These are phyloP conservation scores for Discoglossus pictus DNA, from an alignment of 2,797 vertebrate species.

Conservation along the genomic window DNA sequence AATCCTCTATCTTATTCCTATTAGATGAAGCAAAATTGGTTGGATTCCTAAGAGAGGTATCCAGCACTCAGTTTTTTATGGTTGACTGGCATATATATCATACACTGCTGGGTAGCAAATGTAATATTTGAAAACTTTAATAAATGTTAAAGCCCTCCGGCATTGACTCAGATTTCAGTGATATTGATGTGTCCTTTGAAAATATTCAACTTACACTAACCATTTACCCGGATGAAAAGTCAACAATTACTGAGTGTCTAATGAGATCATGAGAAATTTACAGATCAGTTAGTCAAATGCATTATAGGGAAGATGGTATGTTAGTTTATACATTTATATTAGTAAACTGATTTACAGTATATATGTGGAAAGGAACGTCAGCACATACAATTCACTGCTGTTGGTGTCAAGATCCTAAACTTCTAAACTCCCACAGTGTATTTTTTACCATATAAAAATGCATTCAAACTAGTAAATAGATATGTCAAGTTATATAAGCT, in stretches of 20 bases:
- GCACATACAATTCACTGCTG: too few species aligned
- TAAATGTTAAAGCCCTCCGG: conserved; percentile 56
- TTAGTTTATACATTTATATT: too few species aligned
- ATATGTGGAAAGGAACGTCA: too few species aligned
- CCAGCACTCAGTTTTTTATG: conserved; percentile 52
- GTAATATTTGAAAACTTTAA: conserved; percentile 62
- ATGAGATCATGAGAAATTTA: not conserved
- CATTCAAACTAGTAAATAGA: too few species aligned
- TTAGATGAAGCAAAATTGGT: conserved; percentile 63
- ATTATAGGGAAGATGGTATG: conserved; percentile 20
- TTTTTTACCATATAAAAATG: too few species aligned
- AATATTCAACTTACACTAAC: conserved; percentile 18
- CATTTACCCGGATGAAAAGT: conserved; percentile 17
- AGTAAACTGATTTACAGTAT: too few species aligned
- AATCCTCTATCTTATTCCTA: conserved; percentile 57
- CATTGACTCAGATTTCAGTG: conserved; percentile 46
- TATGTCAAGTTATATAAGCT: too few species aligned
- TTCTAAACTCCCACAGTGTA: too few species aligned
- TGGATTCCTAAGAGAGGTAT: conserved; percentile 62
- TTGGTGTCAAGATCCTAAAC: too few species aligned
- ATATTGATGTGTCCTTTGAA: conserved; percentile 43
- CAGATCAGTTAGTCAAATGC: not conserved
- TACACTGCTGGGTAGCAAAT: conserved; percentile 54
- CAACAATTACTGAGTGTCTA: conserved; percentile 16
- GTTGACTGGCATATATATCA: conserved; percentile 61